Percentiles rank a stretch among this genome's conserved stretches.
Evolutionary conservation across 2,113 vertebrate species (phyloP).

Genomic region (Arizona elegans): DNA sequence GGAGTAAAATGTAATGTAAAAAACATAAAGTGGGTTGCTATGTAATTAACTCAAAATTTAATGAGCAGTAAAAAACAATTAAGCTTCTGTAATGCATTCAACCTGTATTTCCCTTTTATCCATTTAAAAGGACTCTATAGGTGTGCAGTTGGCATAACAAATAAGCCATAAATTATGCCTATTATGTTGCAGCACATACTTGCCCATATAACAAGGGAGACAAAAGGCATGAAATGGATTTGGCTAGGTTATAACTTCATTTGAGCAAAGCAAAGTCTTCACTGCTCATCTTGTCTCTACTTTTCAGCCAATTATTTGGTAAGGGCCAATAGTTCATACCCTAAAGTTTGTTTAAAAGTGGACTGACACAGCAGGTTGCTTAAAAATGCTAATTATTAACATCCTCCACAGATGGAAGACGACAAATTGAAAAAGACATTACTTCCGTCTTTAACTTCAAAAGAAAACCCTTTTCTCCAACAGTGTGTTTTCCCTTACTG

Average conservation of each 20-base stretch:
- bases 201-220: conserved; percentile 4
- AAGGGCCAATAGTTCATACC: neutral
- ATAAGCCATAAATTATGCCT: conserved; percentile 44
- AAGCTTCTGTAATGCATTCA: conserved; percentile 58
- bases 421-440: neutral
- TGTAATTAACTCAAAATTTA: conserved; percentile 69
- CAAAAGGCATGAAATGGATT: neutral
- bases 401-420: neutral
- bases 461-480: neutral
- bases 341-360: neutral
- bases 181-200: conserved; percentile 58
- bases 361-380: neutral
- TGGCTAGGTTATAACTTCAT: neutral
- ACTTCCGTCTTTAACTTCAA: neutral
- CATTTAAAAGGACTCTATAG: conserved; percentile 52
- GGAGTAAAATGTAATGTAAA: conserved; percentile 13
- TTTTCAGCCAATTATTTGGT: neutral
- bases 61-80: conserved; percentile 72
- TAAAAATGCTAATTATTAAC: neutral
- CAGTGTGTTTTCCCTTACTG: neutral
- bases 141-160: conserved; percentile 37
- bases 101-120: conserved; percentile 47
- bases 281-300: neutral
- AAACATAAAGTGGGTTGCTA: conserved; percentile 57
- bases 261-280: neutral